phyloP scores from a whole-genome alignment of 2,888 invertebrate genomes.

The Lepidochitona cinerea region DNA sequence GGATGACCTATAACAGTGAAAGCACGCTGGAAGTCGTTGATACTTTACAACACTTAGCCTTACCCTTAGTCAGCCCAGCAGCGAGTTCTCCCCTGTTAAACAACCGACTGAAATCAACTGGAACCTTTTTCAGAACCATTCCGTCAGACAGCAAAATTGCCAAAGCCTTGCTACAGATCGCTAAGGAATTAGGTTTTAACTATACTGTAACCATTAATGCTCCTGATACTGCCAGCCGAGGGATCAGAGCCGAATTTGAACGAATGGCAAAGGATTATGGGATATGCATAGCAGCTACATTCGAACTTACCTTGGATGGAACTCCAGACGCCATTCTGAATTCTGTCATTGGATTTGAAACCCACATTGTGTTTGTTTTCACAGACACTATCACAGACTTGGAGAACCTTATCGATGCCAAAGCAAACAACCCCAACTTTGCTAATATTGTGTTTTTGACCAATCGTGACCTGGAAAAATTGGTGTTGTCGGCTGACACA shows the following conservation, averaged over 20 bases:
- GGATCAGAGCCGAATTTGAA: constrained; percentile 43
- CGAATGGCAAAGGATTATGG: constrained; percentile 37
- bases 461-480: constrained; percentile 46
- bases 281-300: constrained; percentile 54
- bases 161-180: constrained; percentile 53
- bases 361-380: constrained; percentile 58
- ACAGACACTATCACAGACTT: constrained; percentile 48
- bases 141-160: constrained; percentile 52
- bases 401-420: constrained; percentile 41
- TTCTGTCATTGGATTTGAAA: constrained; percentile 47
- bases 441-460: constrained; percentile 39
- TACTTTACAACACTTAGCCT: constrained; percentile 63
- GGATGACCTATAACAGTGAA: constrained; percentile 57
- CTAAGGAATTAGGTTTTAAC: constrained; percentile 46
- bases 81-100: constrained; percentile 53
- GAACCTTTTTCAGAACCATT: constrained; percentile 60
- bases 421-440: constrained; percentile 15
- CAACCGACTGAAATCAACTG: constrained; percentile 41
- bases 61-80: constrained; percentile 71
- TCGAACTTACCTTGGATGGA: constrained; percentile 60
- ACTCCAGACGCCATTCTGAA: constrained; percentile 41
- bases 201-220: constrained; percentile 59
- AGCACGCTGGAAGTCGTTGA: constrained; percentile 51
- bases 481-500: not conserved
- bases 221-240: constrained; percentile 48